A percentile compares a stretch with the other conserved stretches of the same genome.
Conservation (phyloP, 2,888 invertebrate species). For the Hymenopus coronatus region DNA sequence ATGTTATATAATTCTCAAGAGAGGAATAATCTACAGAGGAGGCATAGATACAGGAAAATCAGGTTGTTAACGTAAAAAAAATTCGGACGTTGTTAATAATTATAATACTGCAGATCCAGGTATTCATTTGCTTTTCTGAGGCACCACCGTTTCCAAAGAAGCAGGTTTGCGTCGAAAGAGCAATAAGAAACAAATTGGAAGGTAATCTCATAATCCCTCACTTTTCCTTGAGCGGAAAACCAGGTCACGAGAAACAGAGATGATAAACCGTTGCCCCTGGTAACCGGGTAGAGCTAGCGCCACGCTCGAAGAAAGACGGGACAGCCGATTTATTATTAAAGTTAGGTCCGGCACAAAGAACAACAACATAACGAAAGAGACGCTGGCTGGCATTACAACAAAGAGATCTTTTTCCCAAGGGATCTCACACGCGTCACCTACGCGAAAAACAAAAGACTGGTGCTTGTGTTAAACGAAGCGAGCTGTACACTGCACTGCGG, state of each 20-base stretch:
- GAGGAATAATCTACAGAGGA: too few relatives aligned
- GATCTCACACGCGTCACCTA: not conserved
- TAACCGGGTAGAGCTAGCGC: not conserved
- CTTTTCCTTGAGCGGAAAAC: not conserved
- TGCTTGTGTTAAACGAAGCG: not conserved
- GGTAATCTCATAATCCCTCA: not conserved
- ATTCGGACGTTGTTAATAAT: too few relatives aligned
- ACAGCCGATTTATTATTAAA: slow-evolving; percentile 5
- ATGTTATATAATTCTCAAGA: too few relatives aligned
- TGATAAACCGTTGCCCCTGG: not conserved
- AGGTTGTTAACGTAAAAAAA: too few relatives aligned
- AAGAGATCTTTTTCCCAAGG: not conserved
- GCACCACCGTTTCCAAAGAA: not conserved
- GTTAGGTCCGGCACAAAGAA: not conserved
- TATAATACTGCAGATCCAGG: too few relatives aligned
- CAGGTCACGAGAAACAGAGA: not conserved
- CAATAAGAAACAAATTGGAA: not conserved
- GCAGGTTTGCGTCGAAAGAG: not conserved
- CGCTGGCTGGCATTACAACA: not conserved
- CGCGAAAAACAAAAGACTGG: not conserved
- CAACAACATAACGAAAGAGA: not conserved
- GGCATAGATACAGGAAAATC: too few relatives aligned
- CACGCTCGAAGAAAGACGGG: not conserved
- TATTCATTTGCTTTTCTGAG: too few relatives aligned
- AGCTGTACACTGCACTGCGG: not conserved